Conservation (phyloP, 2,113 vertebrate species). For the Lepus europaeus region DNA sequence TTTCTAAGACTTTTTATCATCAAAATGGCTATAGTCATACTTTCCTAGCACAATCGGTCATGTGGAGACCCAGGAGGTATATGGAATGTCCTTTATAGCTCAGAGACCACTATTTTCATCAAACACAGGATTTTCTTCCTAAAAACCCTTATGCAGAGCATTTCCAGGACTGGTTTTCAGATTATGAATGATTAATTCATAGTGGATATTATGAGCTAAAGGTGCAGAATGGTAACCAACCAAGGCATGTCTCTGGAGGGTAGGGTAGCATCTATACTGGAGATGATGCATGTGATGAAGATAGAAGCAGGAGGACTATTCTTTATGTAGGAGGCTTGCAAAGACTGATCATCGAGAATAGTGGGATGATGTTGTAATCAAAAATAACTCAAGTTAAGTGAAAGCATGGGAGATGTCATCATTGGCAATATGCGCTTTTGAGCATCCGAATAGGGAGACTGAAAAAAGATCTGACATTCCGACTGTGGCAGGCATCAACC, state of each 20-base stretch:
- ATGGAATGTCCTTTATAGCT: neutral
- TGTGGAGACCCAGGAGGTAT: neutral
- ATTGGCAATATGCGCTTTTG: neutral
- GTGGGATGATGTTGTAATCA: too few relatives aligned
- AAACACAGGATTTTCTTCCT: neutral
- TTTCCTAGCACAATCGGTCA: neutral
- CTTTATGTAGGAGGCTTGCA: neutral
- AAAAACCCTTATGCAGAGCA: neutral
- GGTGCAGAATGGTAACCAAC: too few relatives aligned
- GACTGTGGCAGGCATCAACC: too few relatives aligned
- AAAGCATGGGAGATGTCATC: neutral
- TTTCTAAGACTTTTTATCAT: neutral
- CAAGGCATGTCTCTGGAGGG: neutral
- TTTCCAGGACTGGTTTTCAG: neutral
- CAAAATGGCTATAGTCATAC: neutral
- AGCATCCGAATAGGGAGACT: neutral
- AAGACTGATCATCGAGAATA: neutral
- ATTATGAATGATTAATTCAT: neutral
- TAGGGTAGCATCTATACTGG: rapidly evolving
- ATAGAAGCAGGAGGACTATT: too few relatives aligned
- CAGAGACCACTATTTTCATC: neutral
- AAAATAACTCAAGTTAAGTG: too few relatives aligned
- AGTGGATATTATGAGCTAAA: neutral
- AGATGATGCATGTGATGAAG: neutral
- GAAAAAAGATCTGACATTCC: too few relatives aligned